These are phyloP conservation scores for Sogatella furcifera DNA, from an alignment of 1,140 invertebrate genomes.

Conservation along the genomic window DNA sequence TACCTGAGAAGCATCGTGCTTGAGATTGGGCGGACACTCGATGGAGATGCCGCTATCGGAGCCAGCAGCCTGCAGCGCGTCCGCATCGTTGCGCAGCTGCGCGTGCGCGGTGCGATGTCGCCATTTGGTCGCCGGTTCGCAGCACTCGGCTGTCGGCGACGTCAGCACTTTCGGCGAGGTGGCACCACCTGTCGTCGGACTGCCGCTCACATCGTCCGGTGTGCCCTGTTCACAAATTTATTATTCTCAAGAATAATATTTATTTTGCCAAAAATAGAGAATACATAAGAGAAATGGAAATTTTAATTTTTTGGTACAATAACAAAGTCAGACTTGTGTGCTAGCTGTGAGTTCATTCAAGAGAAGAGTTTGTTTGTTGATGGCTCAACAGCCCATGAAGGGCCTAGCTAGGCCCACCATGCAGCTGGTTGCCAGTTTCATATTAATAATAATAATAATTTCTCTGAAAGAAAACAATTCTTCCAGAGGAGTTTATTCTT, in stretches of 20 bases:
- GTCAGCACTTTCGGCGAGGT: not conserved
- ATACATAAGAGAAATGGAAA: too few relatives aligned
- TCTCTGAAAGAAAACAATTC: too few relatives aligned
- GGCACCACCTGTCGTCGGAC: not conserved
- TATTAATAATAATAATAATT: too few relatives aligned
- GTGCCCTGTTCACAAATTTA: slow-evolving; percentile 36
- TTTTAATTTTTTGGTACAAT: too few relatives aligned
- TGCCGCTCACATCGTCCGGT: not conserved
- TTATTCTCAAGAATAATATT: too few relatives aligned
- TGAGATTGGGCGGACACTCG: slow-evolving; percentile 39
- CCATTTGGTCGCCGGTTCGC: slow-evolving; percentile 8
- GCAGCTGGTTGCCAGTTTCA: too few relatives aligned
- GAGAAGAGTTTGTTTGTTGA: too few relatives aligned
- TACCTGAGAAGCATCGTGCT: not conserved
- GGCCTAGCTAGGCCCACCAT: too few relatives aligned
- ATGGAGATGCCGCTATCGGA: slow-evolving; percentile 79
- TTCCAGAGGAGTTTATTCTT: too few relatives aligned
- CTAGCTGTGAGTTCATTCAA: too few relatives aligned
- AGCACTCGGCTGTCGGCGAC: not conserved
- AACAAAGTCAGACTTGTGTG: too few relatives aligned
- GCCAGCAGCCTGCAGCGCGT: slow-evolving; percentile 53
- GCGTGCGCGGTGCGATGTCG: slow-evolving; percentile 18
- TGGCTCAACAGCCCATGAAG: too few relatives aligned
- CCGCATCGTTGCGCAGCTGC: slow-evolving; percentile 50
- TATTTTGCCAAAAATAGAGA: not conserved